Conservation (phyloP, 2,113 vertebrate genomes). For the Delphinapterus leucas region DNA sequence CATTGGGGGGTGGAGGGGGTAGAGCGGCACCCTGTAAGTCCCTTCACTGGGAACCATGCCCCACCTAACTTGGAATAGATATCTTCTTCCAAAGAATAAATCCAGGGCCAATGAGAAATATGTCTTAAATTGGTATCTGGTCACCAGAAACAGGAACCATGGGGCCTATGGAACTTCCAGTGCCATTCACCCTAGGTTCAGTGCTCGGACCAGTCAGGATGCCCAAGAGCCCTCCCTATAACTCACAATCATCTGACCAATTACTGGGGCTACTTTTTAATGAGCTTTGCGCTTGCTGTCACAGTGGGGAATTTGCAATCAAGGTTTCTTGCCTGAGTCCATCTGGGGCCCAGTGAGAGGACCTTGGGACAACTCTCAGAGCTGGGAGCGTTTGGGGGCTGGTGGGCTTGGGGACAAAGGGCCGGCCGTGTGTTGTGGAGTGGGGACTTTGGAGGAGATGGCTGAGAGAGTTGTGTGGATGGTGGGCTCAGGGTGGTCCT, state of each 20-base stretch:
- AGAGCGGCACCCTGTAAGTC: not conserved
- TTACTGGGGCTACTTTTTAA: conserved; percentile 19
- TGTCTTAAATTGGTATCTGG: not conserved
- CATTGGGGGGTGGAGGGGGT: not conserved
- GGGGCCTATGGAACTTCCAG: not conserved
- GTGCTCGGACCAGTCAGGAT: not conserved
- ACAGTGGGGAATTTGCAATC: not conserved
- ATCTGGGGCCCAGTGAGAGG: not conserved
- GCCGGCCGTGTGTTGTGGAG: not conserved
- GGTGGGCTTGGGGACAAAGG: not conserved
- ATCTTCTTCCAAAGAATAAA: not conserved
- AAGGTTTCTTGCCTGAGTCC: not conserved
- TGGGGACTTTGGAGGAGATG: not conserved
- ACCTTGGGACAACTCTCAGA: not conserved
- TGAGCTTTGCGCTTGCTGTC: not conserved
- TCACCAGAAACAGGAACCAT: not conserved
- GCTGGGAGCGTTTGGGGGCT: not conserved
- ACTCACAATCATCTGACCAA: conserved; percentile 21
- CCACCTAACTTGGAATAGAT: not conserved
- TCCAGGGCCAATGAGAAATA: not conserved
- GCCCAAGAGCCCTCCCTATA: not conserved
- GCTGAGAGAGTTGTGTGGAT: not conserved
- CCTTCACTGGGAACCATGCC: not conserved
- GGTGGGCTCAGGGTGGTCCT: not conserved
- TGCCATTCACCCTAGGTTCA: not conserved